Conservation (phyloP, 2,113 vertebrate genomes). For the Glaucidium brasilianum region DNA sequence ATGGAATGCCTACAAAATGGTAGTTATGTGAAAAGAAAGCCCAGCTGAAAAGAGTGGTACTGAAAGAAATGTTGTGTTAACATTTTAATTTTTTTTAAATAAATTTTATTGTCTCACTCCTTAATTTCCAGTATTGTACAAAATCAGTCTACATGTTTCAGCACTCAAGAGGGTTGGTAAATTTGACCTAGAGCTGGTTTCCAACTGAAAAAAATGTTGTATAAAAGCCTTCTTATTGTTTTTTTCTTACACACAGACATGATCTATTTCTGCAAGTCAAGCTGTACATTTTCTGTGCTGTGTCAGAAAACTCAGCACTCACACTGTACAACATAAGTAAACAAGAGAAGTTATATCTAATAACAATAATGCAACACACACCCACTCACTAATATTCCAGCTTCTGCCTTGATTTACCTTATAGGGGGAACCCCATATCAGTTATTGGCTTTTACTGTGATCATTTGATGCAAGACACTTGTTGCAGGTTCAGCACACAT, state of each 20-base stretch:
- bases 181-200: not conserved
- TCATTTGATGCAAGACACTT: not conserved
- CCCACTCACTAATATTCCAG: not conserved
- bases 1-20: not conserved
- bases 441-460: not conserved
- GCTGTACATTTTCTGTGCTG: not conserved
- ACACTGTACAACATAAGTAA: not conserved
- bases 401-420: not conserved
- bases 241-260: constrained; percentile 18
- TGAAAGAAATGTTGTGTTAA: not conserved
- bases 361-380: not conserved
- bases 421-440: not conserved
- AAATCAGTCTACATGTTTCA: constrained; percentile 27
- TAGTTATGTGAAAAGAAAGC: not conserved
- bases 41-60: not conserved
- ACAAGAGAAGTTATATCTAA: constrained; percentile 15
- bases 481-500: not conserved
- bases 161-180: not conserved
- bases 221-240: not conserved
- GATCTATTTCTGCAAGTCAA: constrained; percentile 35
- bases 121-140: constrained; percentile 49
- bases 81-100: not conserved
- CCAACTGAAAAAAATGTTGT: not conserved
- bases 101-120: not conserved
- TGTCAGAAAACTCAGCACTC: constrained; percentile 17